Percentiles rank a stretch among this genome's conserved stretches.
Conservation (phyloP, 2,113 vertebrate species). For the Pelodiscus sinensis region DNA sequence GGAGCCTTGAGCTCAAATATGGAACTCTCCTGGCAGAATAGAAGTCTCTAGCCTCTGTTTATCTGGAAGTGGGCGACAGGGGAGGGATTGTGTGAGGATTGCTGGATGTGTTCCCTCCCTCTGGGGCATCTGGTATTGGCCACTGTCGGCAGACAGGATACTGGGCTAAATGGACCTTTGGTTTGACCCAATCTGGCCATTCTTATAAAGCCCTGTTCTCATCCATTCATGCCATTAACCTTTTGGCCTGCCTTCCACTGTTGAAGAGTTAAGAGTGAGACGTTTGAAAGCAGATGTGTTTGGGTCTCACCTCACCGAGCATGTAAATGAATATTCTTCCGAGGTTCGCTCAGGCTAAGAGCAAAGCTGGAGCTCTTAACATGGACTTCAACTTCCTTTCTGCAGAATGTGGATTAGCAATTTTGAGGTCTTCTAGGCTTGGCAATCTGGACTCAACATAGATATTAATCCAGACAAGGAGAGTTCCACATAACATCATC, state of each 20-base stretch:
- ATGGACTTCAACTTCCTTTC: neutral
- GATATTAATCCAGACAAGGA: neutral
- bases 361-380: neutral
- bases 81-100: no score
- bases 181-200: no score
- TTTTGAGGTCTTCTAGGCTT: neutral
- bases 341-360: neutral
- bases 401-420: fast-evolving
- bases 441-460: neutral
- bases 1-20: neutral
- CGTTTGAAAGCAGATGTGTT: neutral
- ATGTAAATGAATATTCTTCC: fast-evolving
- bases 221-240: neutral
- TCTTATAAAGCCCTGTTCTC: neutral
- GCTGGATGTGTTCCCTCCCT: no score
- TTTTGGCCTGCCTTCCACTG: neutral
- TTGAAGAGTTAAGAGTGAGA: neutral
- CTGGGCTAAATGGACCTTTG: no score
- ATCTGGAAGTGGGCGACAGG: no score
- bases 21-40: neutral
- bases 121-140: no score
- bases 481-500: neutral
- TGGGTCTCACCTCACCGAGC: neutral
- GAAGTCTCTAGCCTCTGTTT: no score
- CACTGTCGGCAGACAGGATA: no score